phyloP scores from a whole-genome alignment of 2,888 invertebrate species.

The Onchidella celtica region DNA sequence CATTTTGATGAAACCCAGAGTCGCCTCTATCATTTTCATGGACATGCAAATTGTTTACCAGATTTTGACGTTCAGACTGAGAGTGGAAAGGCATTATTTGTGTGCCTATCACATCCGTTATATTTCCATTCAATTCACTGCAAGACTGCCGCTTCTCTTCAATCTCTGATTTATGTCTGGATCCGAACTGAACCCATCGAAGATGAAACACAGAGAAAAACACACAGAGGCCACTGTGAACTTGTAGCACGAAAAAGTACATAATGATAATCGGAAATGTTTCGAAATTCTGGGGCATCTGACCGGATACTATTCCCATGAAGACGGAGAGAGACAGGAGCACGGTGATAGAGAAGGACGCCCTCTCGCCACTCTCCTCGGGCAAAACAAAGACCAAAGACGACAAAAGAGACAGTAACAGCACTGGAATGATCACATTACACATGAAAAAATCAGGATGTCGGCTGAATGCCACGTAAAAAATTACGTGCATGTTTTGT shows the following conservation, averaged over 20 bases:
- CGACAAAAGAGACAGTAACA: constrained; percentile 24
- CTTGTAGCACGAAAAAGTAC: constrained; percentile 17
- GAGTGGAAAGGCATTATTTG: too few relatives aligned
- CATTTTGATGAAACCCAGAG: background rate
- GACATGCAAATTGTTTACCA: too few relatives aligned
- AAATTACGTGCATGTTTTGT: background rate
- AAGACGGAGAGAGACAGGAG: constrained; percentile 29
- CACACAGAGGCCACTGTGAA: constrained; percentile 10
- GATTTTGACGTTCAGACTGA: too few relatives aligned
- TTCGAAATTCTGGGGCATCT: constrained; percentile 28
- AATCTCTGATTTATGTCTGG: too few relatives aligned
- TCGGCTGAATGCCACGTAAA: background rate
- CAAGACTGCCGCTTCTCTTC: too few relatives aligned
- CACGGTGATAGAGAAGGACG: constrained; percentile 30
- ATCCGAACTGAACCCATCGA: background rate
- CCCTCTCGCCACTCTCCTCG: constrained; percentile 36
- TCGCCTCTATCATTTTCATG: too few relatives aligned
- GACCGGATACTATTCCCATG: constrained; percentile 16
- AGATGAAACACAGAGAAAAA: constrained; percentile 23
- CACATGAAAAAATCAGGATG: constrained; percentile 4
- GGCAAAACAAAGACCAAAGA: constrained; percentile 31
- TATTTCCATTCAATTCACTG: too few relatives aligned
- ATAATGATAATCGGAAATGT: constrained; percentile 17
- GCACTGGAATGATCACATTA: constrained; percentile 20
- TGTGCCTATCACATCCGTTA: too few relatives aligned